These are phyloP conservation scores for Phengaris arion DNA, from an alignment of 2,888 invertebrate genomes.

Conservation along the genomic window DNA sequence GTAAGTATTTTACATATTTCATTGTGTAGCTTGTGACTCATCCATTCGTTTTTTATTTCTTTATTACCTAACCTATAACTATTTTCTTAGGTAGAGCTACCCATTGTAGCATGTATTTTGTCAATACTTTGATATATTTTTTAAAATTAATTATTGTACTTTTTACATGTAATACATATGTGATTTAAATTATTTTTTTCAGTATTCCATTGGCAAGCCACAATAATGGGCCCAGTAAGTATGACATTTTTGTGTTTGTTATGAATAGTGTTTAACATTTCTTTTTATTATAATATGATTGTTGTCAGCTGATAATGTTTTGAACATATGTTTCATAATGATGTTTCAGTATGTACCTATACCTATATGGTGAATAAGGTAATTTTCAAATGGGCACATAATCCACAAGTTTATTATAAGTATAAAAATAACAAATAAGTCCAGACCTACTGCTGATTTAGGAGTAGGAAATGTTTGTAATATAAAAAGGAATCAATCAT, in stretches of 20 bases:
- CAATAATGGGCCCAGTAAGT: conserved; percentile 99
- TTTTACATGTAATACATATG: not conserved
- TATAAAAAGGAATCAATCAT: not conserved
- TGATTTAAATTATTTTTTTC: conserved; percentile 68
- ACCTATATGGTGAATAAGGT: not conserved
- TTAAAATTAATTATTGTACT: conserved; percentile 21
- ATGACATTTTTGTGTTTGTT: conserved; percentile 38
- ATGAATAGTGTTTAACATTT: not conserved
- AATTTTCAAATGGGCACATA: not conserved
- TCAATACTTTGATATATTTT: not conserved
- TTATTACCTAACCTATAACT: conserved; percentile 28
- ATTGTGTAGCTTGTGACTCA: conserved; percentile 38
- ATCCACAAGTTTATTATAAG: not conserved
- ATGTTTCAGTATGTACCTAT: not conserved
- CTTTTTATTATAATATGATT: not conserved
- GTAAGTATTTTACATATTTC: conserved; percentile 81
- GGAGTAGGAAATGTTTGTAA: not conserved
- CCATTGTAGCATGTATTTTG: not conserved
- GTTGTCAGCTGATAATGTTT: not conserved
- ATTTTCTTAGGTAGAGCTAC: conserved; percentile 1
- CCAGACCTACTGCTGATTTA: not conserved
- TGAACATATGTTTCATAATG: not conserved
- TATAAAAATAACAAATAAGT: not conserved
- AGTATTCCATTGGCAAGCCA: conserved; percentile 99
- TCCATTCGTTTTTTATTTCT: conserved; percentile 31